A percentile compares a stretch with the other conserved stretches of the same genome.
These are phyloP conservation scores for Idaea biselata DNA, from an alignment of 2,888 invertebrate species.

Conservation along the genomic window DNA sequence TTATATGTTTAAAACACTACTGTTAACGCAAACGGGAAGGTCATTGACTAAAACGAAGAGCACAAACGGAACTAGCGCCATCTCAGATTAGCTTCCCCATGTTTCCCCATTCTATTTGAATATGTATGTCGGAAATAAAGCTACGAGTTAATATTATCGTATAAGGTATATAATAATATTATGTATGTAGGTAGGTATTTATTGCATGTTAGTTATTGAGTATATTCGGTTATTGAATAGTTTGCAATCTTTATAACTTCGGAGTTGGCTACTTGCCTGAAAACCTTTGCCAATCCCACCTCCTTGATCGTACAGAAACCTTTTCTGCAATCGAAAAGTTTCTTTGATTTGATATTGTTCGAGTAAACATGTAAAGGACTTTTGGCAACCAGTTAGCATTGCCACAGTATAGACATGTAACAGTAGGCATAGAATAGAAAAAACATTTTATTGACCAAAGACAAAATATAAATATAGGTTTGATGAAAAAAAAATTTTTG, in stretches of 20 bases:
- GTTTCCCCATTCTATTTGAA: not conserved
- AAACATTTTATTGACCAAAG: too few relatives aligned
- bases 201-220: not conserved
- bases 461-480: too few relatives aligned
- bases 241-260: not conserved
- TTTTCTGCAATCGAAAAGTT: not conserved
- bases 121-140: not conserved
- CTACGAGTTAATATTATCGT: not conserved
- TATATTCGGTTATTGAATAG: not conserved
- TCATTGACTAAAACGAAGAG: not conserved
- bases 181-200: not conserved
- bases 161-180: not conserved
- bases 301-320: not conserved
- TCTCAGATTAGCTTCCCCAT: not conserved
- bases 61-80: not conserved
- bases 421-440: too few relatives aligned
- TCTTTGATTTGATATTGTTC: not conserved
- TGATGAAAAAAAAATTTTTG: too few relatives aligned
- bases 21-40: too few relatives aligned
- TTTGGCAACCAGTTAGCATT: not conserved
- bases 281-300: constrained; percentile 1
- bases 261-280: not conserved
- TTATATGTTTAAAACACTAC: too few relatives aligned
- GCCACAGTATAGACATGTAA: too few relatives aligned
- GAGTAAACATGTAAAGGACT: not conserved